Evolutionary conservation across 2,797 vertebrate genomes (phyloP), one percentile per base, ranked within the genome.

Genomic region (Zenarchopterus dispar): DNA sequence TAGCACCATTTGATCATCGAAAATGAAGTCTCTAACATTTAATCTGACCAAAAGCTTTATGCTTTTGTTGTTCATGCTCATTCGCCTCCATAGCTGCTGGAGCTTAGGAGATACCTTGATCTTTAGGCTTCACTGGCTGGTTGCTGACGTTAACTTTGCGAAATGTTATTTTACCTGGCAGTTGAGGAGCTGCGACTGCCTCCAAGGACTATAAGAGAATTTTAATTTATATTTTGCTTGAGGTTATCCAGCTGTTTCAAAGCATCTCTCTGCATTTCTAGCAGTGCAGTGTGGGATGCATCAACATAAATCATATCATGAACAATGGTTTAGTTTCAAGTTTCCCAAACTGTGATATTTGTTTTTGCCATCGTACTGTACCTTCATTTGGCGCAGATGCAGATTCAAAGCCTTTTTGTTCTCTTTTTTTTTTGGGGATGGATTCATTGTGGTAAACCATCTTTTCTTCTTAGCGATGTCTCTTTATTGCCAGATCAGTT

Each of bases 1-100:
- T 52, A 51, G 73, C 72, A 57, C 49, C 0, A 0, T 15, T 11
- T 24, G 48, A n/a, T 43, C 50, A 50, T 52, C 26, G 65, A 81
- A 70, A 60, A 56, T 71, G 21, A 39, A 54, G 67, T 57, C 49
- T n/a, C n/a, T 44, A 73, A 53, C 46, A 51, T 62, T 46, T 24
- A 65, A 67, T 70, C 43, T 56, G 64, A 58, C 31, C 62, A 36
- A 28, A 49, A 48, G 49, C 18, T 36, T 36, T 36, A 36, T 36
- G 33, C 63, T 65, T 75, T 51, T 58, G 73, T 31, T 49, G 0
- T 60, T 60, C 18, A 11, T 8, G 16, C 24, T 19, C 5, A 42
- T 2, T 8, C 16, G 8, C 22, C 23, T 13, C 28, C 33, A 26
- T 4, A 53, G 15, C 47, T 53, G 54, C 5, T 18, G 48, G 23